Evolutionary conservation across 2,888 invertebrate genomes (phyloP).

Genomic region (Drosophila nr. perissopoda): DNA sequence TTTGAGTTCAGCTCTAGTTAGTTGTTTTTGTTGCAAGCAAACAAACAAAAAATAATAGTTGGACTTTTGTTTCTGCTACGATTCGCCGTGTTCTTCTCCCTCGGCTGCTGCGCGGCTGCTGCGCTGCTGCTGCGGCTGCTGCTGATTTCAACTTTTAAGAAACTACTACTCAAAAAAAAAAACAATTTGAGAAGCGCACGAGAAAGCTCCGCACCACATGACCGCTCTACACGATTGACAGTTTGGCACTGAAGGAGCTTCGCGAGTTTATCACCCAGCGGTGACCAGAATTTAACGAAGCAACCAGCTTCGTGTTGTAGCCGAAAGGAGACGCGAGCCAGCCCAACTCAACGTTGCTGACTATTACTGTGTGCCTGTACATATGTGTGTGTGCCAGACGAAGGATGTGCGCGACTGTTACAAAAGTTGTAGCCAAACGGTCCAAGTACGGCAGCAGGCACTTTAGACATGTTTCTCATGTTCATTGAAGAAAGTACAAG

Average conservation of each 20-base stretch:
- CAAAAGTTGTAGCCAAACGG: slow-evolving; percentile 55
- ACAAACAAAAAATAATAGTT: slow-evolving; percentile 36
- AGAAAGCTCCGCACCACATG: slow-evolving; percentile 73
- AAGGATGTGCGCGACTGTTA: slow-evolving; percentile 53
- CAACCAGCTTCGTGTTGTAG: slow-evolving; percentile 12
- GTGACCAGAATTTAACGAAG: slow-evolving; percentile 16
- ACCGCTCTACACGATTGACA: slow-evolving; percentile 83
- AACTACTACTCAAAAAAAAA: slow-evolving; percentile 62
- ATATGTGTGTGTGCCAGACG: slow-evolving; percentile 19
- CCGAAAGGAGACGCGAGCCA: slow-evolving; percentile 35
- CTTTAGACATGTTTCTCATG: slow-evolving; percentile 48
- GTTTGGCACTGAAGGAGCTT: slow-evolving; percentile 82
- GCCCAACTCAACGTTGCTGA: slow-evolving; percentile 29
- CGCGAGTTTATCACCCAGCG: slow-evolving; percentile 52
- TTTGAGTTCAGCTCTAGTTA: slow-evolving; percentile 39
- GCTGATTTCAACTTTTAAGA: slow-evolving; percentile 54
- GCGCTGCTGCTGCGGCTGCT: slow-evolving; percentile 16
- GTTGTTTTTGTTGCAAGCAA: slow-evolving; percentile 28
- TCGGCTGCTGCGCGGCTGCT: slow-evolving; percentile 17
- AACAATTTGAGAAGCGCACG: slow-evolving; percentile 70
- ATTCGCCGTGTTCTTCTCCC: slow-evolving; percentile 35
- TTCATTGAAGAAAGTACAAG: slow-evolving; percentile 56
- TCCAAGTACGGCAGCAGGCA: slow-evolving; percentile 42
- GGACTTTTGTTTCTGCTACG: slow-evolving; percentile 31
- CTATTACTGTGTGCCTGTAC: slow-evolving; percentile 2